phyloP scores from a whole-genome alignment of 2,888 invertebrate genomes.

The Nebria salina region DNA sequence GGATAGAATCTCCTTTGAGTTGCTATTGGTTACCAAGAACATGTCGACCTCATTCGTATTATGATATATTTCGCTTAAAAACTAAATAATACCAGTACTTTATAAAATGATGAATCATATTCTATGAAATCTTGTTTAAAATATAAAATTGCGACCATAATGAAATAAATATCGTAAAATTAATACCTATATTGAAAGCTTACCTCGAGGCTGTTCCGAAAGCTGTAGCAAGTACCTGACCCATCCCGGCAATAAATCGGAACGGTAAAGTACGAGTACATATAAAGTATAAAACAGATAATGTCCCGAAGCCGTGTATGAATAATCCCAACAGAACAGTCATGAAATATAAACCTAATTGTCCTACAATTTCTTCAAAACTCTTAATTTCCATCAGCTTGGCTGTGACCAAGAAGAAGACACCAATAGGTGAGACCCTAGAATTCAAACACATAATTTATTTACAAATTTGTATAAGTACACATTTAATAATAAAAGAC shows the following conservation, averaged over 20 bases:
- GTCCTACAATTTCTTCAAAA: slow-evolving; percentile 82
- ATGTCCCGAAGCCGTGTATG: slow-evolving; percentile 90
- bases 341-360: slow-evolving; percentile 91
- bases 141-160: too few species aligned
- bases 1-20: too few species aligned
- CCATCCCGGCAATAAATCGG: slow-evolving; percentile 81
- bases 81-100: too few species aligned
- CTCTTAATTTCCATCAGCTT: slow-evolving; percentile 93
- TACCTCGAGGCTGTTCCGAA: slow-evolving; percentile 95
- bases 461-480: background rate
- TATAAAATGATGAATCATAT: too few species aligned
- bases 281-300: slow-evolving; percentile 87
- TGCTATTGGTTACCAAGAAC: too few species aligned
- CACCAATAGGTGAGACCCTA: slow-evolving; percentile 91
- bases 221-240: slow-evolving; percentile 92
- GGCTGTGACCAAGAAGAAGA: slow-evolving; percentile 87
- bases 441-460: slow-evolving; percentile 50
- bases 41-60: too few species aligned
- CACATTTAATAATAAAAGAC: too few species aligned
- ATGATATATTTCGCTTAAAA: too few species aligned
- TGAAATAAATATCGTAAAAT: background rate
- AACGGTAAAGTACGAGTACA: slow-evolving; percentile 86
- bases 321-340: slow-evolving; percentile 92
- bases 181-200: slow-evolving; percentile 23
- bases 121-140: too few species aligned